phyloP scores from a whole-genome alignment of 2,888 invertebrate species.

The Temnothorax rugatulus region DNA sequence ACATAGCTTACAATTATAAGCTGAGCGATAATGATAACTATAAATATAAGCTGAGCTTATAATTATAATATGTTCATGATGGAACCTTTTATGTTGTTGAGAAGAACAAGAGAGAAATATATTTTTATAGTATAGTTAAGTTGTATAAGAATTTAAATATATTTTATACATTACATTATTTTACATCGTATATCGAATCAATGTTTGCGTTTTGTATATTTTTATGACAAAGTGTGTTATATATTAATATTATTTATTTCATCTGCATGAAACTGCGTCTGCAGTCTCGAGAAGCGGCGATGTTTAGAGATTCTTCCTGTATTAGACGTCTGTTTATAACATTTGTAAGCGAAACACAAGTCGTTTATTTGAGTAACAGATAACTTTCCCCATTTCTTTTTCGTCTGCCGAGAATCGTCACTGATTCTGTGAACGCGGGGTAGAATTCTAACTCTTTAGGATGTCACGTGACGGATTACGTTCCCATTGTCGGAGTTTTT shows the following conservation, averaged over 20 bases:
- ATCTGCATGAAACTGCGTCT: not conserved
- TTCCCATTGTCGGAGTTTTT: too few relatives aligned
- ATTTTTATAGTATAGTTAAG: constrained; percentile 1
- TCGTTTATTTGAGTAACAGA: not conserved
- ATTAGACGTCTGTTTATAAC: not conserved
- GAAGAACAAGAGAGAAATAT: not conserved
- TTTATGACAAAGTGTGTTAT: not conserved
- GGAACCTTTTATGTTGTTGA: not conserved
- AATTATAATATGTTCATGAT: not conserved
- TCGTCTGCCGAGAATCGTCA: not conserved
- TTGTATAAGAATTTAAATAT: constrained; percentile 5
- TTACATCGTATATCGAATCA: not conserved
- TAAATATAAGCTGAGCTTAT: constrained; percentile 1
- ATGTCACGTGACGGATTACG: constrained; percentile 12
- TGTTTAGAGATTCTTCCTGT: not conserved
- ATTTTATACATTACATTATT: constrained; percentile 5
- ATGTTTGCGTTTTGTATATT: not conserved
- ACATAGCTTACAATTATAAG: constrained; percentile 15
- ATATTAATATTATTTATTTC: constrained; percentile 4
- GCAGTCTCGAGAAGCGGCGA: too few relatives aligned
- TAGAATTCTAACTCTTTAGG: not conserved
- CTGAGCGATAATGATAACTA: not conserved
- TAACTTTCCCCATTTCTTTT: not conserved
- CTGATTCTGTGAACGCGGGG: not conserved
- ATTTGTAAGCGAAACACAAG: constrained; percentile 17